Evolutionary conservation across 2,113 vertebrate genomes (phyloP), one percentile per base, ranked within the genome.

Genomic region (Gnathonemus longibarbis): DNA sequence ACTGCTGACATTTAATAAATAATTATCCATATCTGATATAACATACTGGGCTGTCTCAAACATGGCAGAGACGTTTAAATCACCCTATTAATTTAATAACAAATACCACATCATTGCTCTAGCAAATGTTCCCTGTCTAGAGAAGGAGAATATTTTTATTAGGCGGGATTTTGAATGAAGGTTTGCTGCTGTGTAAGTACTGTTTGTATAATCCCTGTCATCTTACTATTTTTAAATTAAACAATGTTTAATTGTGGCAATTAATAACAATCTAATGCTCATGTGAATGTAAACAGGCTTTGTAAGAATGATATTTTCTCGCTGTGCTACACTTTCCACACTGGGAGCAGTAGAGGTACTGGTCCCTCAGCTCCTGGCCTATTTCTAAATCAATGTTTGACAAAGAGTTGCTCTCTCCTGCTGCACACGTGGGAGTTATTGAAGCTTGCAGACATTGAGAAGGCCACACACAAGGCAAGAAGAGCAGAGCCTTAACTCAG

Each of bases 371-470:
- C 94, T 94, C 92, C 91, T 94, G 93, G 92, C 94, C 94, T 94
- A 94, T 93, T 94, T 95, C 93, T 93, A 92, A 94, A 94, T 95
- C 93, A 93, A 91, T 94, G 94, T 95, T 95, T 94, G 93, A 94
- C 93, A 94, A 93, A 93, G 91, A 94, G 91, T 90, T 70, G 93
- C 91, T 90, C 91, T 93, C 92, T 94, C 91, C 91, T 90, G 90
- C 90, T 93, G 93, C 91, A 90, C 90, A 91, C 93, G 89, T 89
- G 90, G 90, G 93, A 93, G 93, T 92, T 92, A 91, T 90, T 90
- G 84, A 92, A 89, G 90, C 90, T 93, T 90, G 89, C 27, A 90
- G 90, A 89, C 87, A 90, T 91, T 6, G 92, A 93, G 93, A 90
- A 89, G 93, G 92, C 93, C 94, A 94, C 94, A 93, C 91, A 86